Evolutionary conservation across 2,113 vertebrate genomes (phyloP), one percentile per base, ranked within the genome.

Genomic region (Tragulus kanchil): DNA sequence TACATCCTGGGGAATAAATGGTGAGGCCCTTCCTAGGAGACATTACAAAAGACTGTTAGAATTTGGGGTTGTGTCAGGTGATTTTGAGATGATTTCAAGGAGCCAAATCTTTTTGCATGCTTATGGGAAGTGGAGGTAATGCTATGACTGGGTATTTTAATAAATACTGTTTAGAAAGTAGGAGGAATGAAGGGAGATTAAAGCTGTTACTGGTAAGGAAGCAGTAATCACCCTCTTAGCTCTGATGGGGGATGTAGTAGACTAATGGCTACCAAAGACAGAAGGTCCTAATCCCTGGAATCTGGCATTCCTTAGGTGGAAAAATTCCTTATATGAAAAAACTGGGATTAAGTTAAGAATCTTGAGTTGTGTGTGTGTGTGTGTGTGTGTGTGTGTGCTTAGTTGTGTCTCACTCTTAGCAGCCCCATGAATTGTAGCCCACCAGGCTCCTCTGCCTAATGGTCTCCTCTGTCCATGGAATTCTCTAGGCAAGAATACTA

Each of bases 31-130:
- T 54, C 26, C 15, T 31, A 48, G 48, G 69, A 45, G 4, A 14
- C 61, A 1, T 50, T 58, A 73, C 7, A 62, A 54, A 89, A 12
- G 42, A 56, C 19, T 64, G 26, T 36, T 12, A 77, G 85, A 45
- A 62, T 52, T 42, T 31, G 2, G 17, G 4, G 28, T 75, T 75
- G 9, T 52, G 36, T 62, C 45, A 31, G 23, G 54, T 42, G 45
- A 48, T 84, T 93, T 75, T 45, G 50, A 85, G 89, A 50, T 64
- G n/a, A 19, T 89, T 96, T 36, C 45, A 92, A 67, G 28, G 75
- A 92, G 83, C 12, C 48, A 77, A 8, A 15, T 1, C 19, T 75
- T 54, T 62, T 85, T 75, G 50, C 50, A 42, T 67, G 59, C 25
- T 64, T 75, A 89, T n/a, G 67, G 65, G 26, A 62, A 85, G n/a